Evolutionary conservation across 2,113 vertebrate genomes (phyloP), one percentile per base, ranked within the genome.

Genomic region (Mionectes macconnelli): DNA sequence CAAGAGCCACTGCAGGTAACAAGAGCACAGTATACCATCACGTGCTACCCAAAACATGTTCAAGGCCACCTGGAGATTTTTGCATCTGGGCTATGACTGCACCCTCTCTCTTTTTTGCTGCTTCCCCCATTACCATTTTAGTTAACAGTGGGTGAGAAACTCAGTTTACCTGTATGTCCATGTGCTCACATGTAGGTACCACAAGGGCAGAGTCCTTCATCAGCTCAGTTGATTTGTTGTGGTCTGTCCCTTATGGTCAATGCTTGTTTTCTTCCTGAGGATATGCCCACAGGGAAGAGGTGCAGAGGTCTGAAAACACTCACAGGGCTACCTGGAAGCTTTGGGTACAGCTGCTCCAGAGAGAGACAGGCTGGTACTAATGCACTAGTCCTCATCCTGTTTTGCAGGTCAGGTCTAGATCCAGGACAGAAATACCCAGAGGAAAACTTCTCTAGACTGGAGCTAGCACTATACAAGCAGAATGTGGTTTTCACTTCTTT

Each of bases 401-500:
- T 84, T 53, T 82, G 66, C 63, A 85, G 62, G 40, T 60, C 52
- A 57, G 5, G 55, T 94, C 69, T 89, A 59, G 55, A 84, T 82
- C 66, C 70, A 79, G 47, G 64, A 95, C 28, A 78, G 55, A 87
- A 95, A 74, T 31, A 85, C 62, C 59, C 75, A 40, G 50, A 87
- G 45, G 37, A 91, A 93, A 91, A 44, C 31, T 62, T 69, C 22
- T 63, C 35, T 33, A 73, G 74, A 67, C 74, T 63, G 62, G 39
- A 95, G 80, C 63, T 89, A 74, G 69, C 57, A 44, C 53, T 89
- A 23, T 77, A 66, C 81, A 87, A 60, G 89, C 87, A 90, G 73
- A 94, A 75, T 87, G 87, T 3, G 33, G 87, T 89, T 97, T 97
- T 89, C 82, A 56, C 74, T 91, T 97, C 87, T 95, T 96, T 97